Base-by-base conservation (phyloP, 2,888 invertebrate species). In the Andrena bicolor region DNA sequence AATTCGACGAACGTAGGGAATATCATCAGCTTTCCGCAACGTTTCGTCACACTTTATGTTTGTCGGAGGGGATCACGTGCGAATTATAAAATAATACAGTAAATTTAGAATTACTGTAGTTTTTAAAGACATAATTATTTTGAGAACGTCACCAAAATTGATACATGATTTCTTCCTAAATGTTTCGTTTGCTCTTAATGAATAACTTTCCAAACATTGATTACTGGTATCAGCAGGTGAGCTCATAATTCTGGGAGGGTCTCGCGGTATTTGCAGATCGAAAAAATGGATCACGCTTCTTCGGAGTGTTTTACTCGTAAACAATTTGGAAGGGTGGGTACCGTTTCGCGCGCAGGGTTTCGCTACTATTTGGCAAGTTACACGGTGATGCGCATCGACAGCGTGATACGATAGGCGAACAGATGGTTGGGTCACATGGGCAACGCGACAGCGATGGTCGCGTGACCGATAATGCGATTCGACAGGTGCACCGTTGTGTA, bases 391-490 rank as follows among this genome's bases (percentile, higher is more conserved):
- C 73, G 61, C 71, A 76, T 51, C 53, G 82, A 61, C 65, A 65
- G 74, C 32, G 70, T 71, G 70, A 71, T 76, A 26, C 73, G 74
- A 74, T 72, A 69, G 72, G 66, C 30, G 74, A 74, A 77, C 83
- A 83, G 83, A 80, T 83, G 83, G 79, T 65, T 49, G 35, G 76
- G 73, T 83, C 72, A 53, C 72, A 69, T 79, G 80, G 80, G 72
- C 70, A 83, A 73, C 79, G 71, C 64, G 49, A 81, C 63, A 30
- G 41, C 61, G 75, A 70, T 35, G 56, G 64, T 80, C 65, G 66
- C 75, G 78, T 82, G 88, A 75, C 77, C 74, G 82, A 87, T 88
- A 88, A 87, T 87, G 76, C 80, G 83, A 86, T 87, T 82, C 88
- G 87, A 87, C 84, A 84, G 87, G 77, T 84, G 85, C 83, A 81